Conservation (phyloP, 2,888 invertebrate species). For the Pristionchus exspectatus region DNA sequence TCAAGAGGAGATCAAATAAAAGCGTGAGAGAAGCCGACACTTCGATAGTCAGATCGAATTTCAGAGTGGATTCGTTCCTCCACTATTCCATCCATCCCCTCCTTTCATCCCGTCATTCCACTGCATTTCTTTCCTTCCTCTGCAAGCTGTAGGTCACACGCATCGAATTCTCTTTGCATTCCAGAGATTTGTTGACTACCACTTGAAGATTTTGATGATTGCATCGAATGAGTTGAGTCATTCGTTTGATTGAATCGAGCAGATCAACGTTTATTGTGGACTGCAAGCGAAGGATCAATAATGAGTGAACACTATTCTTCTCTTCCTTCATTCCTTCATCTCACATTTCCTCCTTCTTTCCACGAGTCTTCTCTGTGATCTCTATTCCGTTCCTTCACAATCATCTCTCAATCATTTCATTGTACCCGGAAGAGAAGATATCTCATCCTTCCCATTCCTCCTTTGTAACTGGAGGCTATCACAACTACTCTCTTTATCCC, state of each 20-base stretch:
- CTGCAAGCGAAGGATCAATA: background rate
- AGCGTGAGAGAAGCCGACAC: conserved; percentile 44
- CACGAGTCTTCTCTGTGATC: background rate
- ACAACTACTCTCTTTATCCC: conserved; percentile 51
- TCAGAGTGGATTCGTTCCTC: background rate
- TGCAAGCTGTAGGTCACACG: background rate
- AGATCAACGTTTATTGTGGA: conserved; percentile 21
- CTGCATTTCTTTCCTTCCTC: background rate
- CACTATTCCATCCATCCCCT: conserved; percentile 2
- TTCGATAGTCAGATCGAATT: conserved; percentile 5
- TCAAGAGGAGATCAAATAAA: conserved; percentile 33
- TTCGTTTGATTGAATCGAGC: conserved; percentile 19
- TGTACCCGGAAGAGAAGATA: background rate
- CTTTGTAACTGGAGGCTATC: conserved; percentile 49
- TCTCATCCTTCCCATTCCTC: conserved; percentile 14
- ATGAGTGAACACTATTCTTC: conserved; percentile 7
- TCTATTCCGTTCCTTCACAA: background rate
- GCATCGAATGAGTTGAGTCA: background rate
- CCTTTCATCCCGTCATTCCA: background rate
- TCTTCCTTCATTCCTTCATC: conserved; percentile 2
- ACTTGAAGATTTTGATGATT: conserved; percentile 2
- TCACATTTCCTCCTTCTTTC: background rate
- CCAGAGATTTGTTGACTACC: conserved; percentile 19
- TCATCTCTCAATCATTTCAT: background rate
- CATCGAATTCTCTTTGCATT: background rate